A percentile compares a stretch with the other conserved stretches of the same genome.
Conservation (phyloP, 2,888 invertebrate genomes). For the Papilio elwesi region DNA sequence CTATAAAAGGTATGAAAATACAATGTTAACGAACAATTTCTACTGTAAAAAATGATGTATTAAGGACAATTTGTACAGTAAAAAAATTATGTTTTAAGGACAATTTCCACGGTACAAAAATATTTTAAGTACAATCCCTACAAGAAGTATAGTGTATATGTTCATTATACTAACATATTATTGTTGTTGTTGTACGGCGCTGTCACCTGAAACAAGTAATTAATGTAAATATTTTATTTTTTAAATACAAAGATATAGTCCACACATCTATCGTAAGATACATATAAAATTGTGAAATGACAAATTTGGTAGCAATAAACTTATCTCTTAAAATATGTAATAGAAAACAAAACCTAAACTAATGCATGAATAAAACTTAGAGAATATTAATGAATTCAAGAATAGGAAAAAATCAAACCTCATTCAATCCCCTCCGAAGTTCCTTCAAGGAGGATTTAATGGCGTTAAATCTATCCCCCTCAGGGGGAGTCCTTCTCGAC, state of each 20-base stretch:
- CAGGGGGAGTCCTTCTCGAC: slow-evolving; percentile 30
- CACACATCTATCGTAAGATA: not conserved
- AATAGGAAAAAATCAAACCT: slow-evolving; percentile 52
- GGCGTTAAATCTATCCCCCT: slow-evolving; percentile 67
- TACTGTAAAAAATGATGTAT: too few relatives aligned
- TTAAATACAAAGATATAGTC: not conserved
- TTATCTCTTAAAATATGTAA: too few relatives aligned
- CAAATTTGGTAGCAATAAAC: too few relatives aligned
- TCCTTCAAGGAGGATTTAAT: slow-evolving; percentile 73
- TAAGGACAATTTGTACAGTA: too few relatives aligned
- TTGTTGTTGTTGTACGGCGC: slow-evolving; percentile 64
- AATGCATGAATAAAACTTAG: too few relatives aligned
- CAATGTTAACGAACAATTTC: too few relatives aligned
- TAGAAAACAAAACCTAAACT: too few relatives aligned
- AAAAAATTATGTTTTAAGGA: too few relatives aligned
- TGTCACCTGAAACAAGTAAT: slow-evolving; percentile 62
- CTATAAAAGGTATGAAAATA: too few relatives aligned
- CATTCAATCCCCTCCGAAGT: slow-evolving; percentile 71
- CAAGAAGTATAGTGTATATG: too few relatives aligned
- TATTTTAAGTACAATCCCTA: too few relatives aligned
- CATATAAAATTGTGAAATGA: not conserved
- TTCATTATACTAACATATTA: slow-evolving; percentile 4
- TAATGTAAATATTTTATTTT: not conserved
- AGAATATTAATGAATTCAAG: not conserved
- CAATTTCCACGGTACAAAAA: too few relatives aligned